Percentiles rank a stretch among this genome's conserved stretches.
phyloP scores from a whole-genome alignment of 2,888 invertebrate genomes.

The Prosapia bicincta region DNA sequence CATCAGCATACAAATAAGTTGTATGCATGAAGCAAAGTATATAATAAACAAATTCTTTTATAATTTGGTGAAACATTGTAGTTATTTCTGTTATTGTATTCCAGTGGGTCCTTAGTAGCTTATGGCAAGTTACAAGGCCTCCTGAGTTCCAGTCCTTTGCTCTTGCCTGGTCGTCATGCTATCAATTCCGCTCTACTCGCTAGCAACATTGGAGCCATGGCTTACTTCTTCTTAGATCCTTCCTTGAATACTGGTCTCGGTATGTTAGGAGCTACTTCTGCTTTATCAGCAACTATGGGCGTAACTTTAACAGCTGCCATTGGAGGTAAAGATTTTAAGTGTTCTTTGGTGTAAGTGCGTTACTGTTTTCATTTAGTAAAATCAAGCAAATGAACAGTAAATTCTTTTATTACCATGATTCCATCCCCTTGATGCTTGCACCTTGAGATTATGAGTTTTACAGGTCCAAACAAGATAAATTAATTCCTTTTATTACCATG shows the following conservation, averaged over 20 bases:
- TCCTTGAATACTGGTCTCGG: slow-evolving; percentile 66
- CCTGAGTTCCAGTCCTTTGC: slow-evolving; percentile 72
- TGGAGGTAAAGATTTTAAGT: slow-evolving; percentile 58
- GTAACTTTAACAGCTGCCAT: slow-evolving; percentile 85
- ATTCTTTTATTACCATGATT: no score
- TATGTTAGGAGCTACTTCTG: slow-evolving; percentile 71
- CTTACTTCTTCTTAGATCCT: slow-evolving; percentile 60
- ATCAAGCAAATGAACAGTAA: no score
- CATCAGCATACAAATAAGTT: no score
- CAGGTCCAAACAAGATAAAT: no score
- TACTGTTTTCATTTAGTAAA: no score
- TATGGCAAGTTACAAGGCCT: slow-evolving; percentile 87
- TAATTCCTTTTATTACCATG: no score
- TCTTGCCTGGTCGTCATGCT: slow-evolving; percentile 78
- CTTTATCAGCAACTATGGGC: slow-evolving; percentile 76
- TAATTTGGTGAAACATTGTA: no score
- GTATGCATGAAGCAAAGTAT: no score
- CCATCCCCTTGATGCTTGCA: no score
- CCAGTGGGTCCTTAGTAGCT: slow-evolving; percentile 80
- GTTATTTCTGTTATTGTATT: slow-evolving; percentile 34
- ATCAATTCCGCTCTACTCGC: slow-evolving; percentile 66
- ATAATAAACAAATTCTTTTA: no score
- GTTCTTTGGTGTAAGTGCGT: no score
- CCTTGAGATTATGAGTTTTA: no score
- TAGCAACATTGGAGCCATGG: slow-evolving; percentile 71